phyloP scores from a whole-genome alignment of 1,140 invertebrate species.

The Caenorhabditis briggsae region DNA sequence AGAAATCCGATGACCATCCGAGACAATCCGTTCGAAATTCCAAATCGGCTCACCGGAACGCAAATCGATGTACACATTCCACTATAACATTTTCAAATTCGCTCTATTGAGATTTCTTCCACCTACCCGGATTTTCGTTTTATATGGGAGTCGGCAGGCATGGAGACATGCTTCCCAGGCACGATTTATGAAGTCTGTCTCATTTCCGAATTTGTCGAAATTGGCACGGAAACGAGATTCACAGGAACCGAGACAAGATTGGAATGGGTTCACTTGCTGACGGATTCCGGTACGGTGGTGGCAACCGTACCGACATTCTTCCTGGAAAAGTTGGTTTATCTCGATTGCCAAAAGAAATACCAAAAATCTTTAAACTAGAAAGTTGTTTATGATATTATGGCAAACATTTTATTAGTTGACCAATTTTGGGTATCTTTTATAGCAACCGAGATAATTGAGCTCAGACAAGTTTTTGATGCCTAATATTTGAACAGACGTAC shows the following conservation, averaged over 20 bases:
- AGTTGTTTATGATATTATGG: too few relatives aligned
- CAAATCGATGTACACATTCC: constrained; percentile 38
- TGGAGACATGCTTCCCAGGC: constrained; percentile 8
- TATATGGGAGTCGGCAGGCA: constrained; percentile 24
- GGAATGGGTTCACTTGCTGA: constrained; percentile 5
- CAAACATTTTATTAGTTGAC: too few relatives aligned
- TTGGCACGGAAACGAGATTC: constrained; percentile 13
- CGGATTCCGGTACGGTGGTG: constrained; percentile 16
- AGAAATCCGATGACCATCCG: constrained; percentile 11
- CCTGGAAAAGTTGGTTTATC: background rate
- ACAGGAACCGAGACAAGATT: constrained; percentile 12
- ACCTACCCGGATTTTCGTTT: constrained; percentile 3
- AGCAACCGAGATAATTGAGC: too few relatives aligned
- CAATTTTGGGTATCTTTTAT: too few relatives aligned
- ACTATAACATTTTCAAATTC: background rate
- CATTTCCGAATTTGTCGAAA: background rate
- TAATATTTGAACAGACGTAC: too few relatives aligned
- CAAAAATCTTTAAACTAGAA: too few relatives aligned
- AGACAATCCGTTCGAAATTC: constrained; percentile 32
- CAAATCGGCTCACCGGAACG: constrained; percentile 34
- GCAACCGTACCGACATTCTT: constrained; percentile 31
- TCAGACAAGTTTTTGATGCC: too few relatives aligned
- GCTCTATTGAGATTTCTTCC: background rate
- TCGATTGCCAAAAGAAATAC: too few relatives aligned
- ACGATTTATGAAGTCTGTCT: constrained; percentile 25